A percentile compares a stretch with the other conserved stretches of the same genome.
These are phyloP conservation scores for Nasua narica DNA, from an alignment of 2,797 vertebrate genomes.

Conservation along the genomic window DNA sequence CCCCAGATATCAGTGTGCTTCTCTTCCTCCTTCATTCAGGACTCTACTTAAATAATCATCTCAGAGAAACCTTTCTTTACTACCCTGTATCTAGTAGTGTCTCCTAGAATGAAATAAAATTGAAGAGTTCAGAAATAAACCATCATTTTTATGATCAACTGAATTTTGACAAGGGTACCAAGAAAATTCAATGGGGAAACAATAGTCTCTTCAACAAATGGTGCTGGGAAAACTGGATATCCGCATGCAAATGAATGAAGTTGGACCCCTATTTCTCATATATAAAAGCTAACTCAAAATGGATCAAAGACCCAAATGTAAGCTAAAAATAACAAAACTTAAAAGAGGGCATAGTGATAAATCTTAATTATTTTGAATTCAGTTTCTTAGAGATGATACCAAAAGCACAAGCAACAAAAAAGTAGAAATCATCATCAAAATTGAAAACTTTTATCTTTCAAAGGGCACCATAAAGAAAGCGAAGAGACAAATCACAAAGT, in stretches of 20 bases:
- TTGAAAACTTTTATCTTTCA: not conserved
- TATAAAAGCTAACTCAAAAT: conserved; percentile 32
- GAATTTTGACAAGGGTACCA: not conserved
- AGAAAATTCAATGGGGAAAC: not conserved
- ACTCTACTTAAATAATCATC: not conserved
- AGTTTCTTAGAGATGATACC: not conserved
- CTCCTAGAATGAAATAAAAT: not conserved
- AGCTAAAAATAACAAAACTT: not conserved
- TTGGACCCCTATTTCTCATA: not conserved
- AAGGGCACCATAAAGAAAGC: not conserved
- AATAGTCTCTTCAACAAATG: not conserved
- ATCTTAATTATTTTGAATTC: conserved; percentile 32
- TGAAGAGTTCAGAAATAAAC: not conserved
- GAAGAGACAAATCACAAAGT: not conserved
- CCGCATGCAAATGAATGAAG: not conserved
- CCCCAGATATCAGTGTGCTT: not conserved
- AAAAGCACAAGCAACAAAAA: conserved; percentile 36
- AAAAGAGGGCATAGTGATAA: not conserved
- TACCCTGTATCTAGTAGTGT: not conserved
- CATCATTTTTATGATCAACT: not conserved
- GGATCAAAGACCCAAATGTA: conserved; percentile 5
- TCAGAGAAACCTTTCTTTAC: not conserved
- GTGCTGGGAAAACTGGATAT: not conserved
- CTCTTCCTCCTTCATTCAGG: not conserved
- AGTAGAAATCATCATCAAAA: not conserved